Conservation (phyloP, 2,888 invertebrate genomes). For the Vanessa cardui region DNA sequence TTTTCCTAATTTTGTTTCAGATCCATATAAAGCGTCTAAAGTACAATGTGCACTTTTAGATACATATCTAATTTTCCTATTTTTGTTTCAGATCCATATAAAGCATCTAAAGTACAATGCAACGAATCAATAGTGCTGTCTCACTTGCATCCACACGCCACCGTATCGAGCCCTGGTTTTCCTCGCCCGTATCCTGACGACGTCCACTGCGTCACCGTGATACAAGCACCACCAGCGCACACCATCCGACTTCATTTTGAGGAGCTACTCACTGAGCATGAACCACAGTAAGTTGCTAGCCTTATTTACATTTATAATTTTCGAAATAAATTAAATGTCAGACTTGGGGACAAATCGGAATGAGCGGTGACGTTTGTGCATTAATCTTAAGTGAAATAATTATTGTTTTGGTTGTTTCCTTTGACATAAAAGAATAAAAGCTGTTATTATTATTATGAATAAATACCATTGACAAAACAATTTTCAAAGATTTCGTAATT, state of each 20-base stretch:
- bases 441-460: too few species aligned
- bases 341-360: too few species aligned
- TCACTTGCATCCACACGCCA: constrained; percentile 85
- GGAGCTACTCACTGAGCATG: constrained; percentile 89
- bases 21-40: constrained; percentile 68
- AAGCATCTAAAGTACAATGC: constrained; percentile 78
- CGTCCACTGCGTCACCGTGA: constrained; percentile 87
- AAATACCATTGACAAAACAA: too few species aligned
- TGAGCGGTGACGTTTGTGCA: too few species aligned
- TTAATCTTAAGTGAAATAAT: too few species aligned
- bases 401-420: too few species aligned
- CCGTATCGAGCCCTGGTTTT: constrained; percentile 91
- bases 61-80: not conserved
- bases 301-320: not conserved
- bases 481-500: too few species aligned
- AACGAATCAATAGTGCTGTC: constrained; percentile 87
- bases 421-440: too few species aligned
- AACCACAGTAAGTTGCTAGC: constrained; percentile 90
- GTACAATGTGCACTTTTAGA: constrained; percentile 71
- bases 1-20: constrained; percentile 54
- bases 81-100: constrained; percentile 70
- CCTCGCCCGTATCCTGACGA: constrained; percentile 90
- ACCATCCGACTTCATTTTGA: constrained; percentile 89
- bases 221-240: constrained; percentile 86
- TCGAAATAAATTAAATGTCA: too few species aligned